phyloP scores from a whole-genome alignment of 2,888 invertebrate genomes.

The Synanthedon vespiformis region DNA sequence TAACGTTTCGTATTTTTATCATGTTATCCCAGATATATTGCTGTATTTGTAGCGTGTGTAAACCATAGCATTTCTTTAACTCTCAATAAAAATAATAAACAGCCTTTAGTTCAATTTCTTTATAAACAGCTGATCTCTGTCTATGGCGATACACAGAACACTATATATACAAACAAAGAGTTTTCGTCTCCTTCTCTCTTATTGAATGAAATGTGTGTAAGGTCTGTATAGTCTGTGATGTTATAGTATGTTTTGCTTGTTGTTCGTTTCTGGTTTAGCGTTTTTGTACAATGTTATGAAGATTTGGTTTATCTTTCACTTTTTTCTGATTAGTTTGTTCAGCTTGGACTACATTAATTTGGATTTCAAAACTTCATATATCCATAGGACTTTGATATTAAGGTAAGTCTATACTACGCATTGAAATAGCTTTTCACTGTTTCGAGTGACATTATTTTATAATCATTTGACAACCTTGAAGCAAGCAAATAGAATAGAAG shows the following conservation, averaged over 20 bases:
- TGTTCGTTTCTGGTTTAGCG: constrained; percentile 41
- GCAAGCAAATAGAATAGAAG: constrained; percentile 27
- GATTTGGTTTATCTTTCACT: constrained; percentile 33
- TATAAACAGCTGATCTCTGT: constrained; percentile 42
- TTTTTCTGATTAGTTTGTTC: constrained; percentile 33
- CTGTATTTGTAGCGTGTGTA: too few species aligned
- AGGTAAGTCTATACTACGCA: constrained; percentile 57
- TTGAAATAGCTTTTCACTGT: constrained; percentile 31
- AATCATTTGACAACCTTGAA: constrained; percentile 59
- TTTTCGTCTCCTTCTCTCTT: constrained; percentile 12
- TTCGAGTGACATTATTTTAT: constrained; percentile 43
- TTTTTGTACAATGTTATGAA: constrained; percentile 38
- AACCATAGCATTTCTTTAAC: too few species aligned
- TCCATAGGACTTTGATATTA: constrained; percentile 15
- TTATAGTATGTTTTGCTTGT: constrained; percentile 57
- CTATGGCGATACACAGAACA: constrained; percentile 14
- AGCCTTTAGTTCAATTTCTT: too few species aligned
- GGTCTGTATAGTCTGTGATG: too few species aligned
- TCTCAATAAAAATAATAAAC: constrained; percentile 8
- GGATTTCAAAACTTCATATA: constrained; percentile 30
- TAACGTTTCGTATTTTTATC: too few species aligned
- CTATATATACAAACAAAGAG: too few species aligned
- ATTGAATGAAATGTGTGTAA: constrained; percentile 9
- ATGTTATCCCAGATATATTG: too few species aligned
- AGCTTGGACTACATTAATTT: constrained; percentile 19